phyloP scores from a whole-genome alignment of 64 coral and sea anemone genomes.

The Montipora efflorescens region DNA sequence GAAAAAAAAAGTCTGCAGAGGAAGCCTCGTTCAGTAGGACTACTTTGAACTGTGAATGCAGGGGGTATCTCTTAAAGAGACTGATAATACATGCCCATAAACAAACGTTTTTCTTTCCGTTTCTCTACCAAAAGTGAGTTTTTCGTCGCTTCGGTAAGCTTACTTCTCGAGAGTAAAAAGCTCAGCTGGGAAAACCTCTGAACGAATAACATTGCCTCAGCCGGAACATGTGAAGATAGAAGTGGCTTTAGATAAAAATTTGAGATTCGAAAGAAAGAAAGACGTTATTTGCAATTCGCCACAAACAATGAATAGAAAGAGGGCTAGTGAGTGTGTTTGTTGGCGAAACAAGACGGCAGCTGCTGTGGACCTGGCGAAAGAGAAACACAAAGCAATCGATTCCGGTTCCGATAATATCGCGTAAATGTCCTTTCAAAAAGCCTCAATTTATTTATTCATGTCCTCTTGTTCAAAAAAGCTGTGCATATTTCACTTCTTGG shows the following conservation, averaged over 20 bases:
- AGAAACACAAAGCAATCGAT: conserved; percentile 75
- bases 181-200: conserved; percentile 18
- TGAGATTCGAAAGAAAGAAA: neutral
- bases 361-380: conserved; percentile 72
- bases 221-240: neutral
- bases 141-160: too few relatives aligned
- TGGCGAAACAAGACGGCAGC: conserved; percentile 83
- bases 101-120: too few relatives aligned
- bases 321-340: conserved; percentile 57
- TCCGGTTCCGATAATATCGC: conserved; percentile 91
- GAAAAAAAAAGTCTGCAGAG: too few relatives aligned
- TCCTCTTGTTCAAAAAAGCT: conserved; percentile 79
- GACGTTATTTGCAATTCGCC: conserved; percentile 55
- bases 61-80: too few relatives aligned
- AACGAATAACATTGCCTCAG: neutral
- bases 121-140: too few relatives aligned
- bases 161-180: too few relatives aligned
- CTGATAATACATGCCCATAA: too few relatives aligned
- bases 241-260: neutral
- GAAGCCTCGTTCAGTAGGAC: too few relatives aligned
- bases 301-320: conserved; percentile 46
- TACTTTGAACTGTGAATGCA: too few relatives aligned
- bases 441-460: conserved; percentile 97
- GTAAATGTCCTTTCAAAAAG: conserved; percentile 91
- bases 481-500: conserved; percentile 76